phyloP scores from a whole-genome alignment of 2,888 invertebrate species.

The Piscicola geometra region DNA sequence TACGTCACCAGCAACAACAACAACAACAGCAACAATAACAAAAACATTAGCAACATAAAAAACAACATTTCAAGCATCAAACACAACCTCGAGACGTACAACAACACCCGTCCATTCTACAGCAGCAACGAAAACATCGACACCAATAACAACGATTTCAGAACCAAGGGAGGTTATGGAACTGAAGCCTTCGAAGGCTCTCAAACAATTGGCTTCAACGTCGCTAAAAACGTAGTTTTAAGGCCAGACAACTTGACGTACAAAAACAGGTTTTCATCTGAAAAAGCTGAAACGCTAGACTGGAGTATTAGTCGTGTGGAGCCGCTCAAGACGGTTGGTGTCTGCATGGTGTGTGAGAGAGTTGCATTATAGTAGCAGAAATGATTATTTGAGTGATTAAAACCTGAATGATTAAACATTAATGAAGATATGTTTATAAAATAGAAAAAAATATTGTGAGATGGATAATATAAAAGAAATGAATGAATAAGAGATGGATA shows the following conservation, averaged over 20 bases:
- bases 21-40: neutral
- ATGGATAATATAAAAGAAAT: too few species aligned
- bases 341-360: too few species aligned
- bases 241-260: neutral
- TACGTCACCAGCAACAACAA: neutral
- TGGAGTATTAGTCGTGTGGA: neutral
- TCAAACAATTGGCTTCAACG: neutral
- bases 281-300: neutral
- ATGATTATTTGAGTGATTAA: too few species aligned
- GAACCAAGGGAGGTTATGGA: neutral
- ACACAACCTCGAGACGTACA: neutral
- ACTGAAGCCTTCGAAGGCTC: neutral
- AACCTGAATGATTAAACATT: too few species aligned
- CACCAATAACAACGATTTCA: slow-evolving; percentile 10
- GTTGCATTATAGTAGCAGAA: too few species aligned
- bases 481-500: too few species aligned
- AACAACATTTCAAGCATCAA: neutral
- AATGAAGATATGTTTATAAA: too few species aligned
- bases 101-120: neutral
- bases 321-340: neutral
- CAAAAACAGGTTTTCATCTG: neutral
- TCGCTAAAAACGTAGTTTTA: neutral
- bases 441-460: too few species aligned
- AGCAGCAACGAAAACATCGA: neutral
- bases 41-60: neutral